Percentiles rank a stretch among this genome's conserved stretches.
Evolutionary conservation across 1,140 invertebrate species (phyloP).

Genomic region (Trialeurodes vaporariorum): DNA sequence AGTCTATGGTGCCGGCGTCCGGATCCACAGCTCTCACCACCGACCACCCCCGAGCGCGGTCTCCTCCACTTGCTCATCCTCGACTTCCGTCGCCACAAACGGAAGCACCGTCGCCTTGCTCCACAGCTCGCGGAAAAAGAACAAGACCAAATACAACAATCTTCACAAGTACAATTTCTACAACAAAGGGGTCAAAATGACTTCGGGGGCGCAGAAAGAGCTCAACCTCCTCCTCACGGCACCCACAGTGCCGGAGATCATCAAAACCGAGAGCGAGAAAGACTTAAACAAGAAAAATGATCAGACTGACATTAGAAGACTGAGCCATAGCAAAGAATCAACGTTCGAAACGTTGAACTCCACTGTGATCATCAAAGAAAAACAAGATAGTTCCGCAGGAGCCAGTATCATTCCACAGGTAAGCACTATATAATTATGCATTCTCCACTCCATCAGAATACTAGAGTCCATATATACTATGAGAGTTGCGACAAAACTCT

Average conservation of each 20-base stretch:
- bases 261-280: neutral
- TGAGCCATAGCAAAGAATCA: neutral
- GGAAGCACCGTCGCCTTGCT: slow-evolving; percentile 11
- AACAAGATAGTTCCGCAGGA: neutral
- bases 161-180: slow-evolving; percentile 11
- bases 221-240: slow-evolving; percentile 13
- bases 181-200: slow-evolving; percentile 11
- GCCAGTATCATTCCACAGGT: neutral
- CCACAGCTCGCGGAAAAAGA: slow-evolving; percentile 6
- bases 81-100: slow-evolving; percentile 14
- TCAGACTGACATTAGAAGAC: neutral
- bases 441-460: too few species aligned
- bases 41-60: slow-evolving; percentile 12
- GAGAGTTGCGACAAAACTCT: too few species aligned
- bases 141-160: slow-evolving; percentile 4
- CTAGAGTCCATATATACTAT: too few species aligned
- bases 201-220: slow-evolving; percentile 12
- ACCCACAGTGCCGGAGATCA: slow-evolving; percentile 9
- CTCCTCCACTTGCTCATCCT: slow-evolving; percentile 12
- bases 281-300: neutral
- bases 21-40: slow-evolving; percentile 12
- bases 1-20: slow-evolving; percentile 10
- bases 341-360: neutral
- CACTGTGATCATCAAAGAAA: neutral
- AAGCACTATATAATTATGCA: too few species aligned